These are phyloP conservation scores for Euura lappo DNA, from an alignment of 1,140 invertebrate species.

Conservation along the genomic window DNA sequence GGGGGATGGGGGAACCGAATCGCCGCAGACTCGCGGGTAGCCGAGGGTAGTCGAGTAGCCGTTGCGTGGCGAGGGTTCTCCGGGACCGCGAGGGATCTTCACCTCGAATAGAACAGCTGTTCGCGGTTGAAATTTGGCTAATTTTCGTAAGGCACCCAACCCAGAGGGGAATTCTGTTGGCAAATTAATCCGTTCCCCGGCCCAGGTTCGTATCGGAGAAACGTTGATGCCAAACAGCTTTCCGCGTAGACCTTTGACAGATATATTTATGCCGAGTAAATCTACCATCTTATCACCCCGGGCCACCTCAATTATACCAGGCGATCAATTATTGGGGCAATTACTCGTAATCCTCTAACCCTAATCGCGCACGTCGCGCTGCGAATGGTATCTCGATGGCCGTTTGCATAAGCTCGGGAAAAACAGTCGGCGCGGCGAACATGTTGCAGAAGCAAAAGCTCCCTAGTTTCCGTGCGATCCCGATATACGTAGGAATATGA, in stretches of 20 bases:
- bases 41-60: background rate
- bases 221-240: background rate
- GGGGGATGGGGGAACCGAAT: background rate
- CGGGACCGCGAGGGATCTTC: background rate
- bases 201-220: background rate
- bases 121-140: background rate
- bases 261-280: background rate
- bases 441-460: too few species aligned
- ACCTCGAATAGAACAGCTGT: slow-evolving; percentile 2
- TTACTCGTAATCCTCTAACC: background rate
- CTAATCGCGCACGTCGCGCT: too few species aligned
- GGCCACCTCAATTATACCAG: too few species aligned
- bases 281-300: background rate
- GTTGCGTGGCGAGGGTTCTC: background rate
- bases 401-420: too few species aligned
- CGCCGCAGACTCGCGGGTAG: background rate
- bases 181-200: background rate
- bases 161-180: background rate
- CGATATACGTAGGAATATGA: too few species aligned
- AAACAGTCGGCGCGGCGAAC: too few species aligned
- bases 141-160: background rate
- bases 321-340: background rate
- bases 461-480: too few species aligned
- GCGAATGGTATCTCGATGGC: too few species aligned
- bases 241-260: background rate